A percentile compares a stretch with the other conserved stretches of the same genome.
Conservation (phyloP, 2,113 vertebrate species). For the Nettapus auritus region DNA sequence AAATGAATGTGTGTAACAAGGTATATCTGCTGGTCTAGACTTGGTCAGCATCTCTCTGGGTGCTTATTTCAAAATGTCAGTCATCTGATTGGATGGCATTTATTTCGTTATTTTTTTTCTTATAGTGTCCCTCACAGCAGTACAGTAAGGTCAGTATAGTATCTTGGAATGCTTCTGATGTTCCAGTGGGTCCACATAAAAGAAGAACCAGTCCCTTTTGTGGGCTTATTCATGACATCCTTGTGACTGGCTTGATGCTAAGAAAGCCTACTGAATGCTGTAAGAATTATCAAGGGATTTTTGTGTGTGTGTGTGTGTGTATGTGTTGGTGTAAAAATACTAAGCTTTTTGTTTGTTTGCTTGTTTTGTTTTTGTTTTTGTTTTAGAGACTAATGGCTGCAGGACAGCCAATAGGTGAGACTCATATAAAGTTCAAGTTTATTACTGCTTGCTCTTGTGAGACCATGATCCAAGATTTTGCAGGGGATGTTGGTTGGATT, state of each 20-base stretch:
- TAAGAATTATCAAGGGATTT: background rate
- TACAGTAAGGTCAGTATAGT: background rate
- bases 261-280: background rate
- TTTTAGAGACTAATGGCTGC: background rate
- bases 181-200: rapidly evolving
- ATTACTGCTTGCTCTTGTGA: background rate
- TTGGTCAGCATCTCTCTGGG: background rate
- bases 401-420: background rate
- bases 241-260: background rate
- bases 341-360: background rate
- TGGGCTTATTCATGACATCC: background rate
- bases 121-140: background rate
- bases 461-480: background rate
- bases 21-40: background rate
- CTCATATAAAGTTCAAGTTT: background rate
- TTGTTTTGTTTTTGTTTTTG: no score
- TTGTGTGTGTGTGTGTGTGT: background rate
- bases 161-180: background rate
- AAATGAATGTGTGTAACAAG: background rate
- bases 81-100: background rate
- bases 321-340: background rate
- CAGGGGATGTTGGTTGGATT: background rate
- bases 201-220: background rate
- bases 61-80: background rate
- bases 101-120: background rate